These are phyloP conservation scores for Probosciger aterrimus DNA, from an alignment of 2,113 vertebrate genomes.

Conservation along the genomic window DNA sequence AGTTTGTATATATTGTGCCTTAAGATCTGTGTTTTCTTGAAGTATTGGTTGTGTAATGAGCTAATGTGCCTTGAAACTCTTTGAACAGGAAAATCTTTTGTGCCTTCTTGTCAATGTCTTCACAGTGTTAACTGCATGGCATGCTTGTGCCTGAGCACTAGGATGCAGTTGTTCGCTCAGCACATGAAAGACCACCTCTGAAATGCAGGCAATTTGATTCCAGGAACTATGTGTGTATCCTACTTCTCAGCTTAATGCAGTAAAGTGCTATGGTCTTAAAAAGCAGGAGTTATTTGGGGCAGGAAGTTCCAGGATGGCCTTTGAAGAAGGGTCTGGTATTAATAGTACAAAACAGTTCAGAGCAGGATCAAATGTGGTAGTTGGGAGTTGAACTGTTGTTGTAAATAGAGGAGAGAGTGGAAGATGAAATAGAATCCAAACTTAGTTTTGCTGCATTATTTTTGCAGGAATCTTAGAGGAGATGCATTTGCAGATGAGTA, in stretches of 20 bases:
- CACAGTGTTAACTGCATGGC: constrained; percentile 82
- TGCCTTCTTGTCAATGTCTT: constrained; percentile 64
- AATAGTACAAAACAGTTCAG: not conserved
- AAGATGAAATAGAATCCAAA: not conserved
- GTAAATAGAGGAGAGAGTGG: not conserved
- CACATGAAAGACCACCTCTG: not conserved
- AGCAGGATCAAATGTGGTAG: not conserved
- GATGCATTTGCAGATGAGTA: constrained; percentile 83
- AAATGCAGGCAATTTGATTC: constrained; percentile 73
- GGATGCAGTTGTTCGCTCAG: not conserved
- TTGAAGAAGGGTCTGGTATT: not conserved
- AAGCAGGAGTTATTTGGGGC: not conserved
- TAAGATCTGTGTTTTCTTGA: not conserved
- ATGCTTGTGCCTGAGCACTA: constrained; percentile 16
- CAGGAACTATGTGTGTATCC: constrained; percentile 74
- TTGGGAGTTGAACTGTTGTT: not conserved
- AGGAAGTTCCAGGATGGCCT: not conserved
- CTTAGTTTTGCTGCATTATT: not conserved
- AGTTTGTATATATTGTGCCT: not conserved
- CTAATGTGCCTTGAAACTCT: not conserved
- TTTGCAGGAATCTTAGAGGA: constrained; percentile 83
- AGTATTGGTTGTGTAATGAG: not conserved
- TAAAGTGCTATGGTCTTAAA: not conserved
- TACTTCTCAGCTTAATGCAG: not conserved
- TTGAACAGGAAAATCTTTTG: constrained; percentile 21